Base-by-base conservation (phyloP, 2,113 vertebrate species). In the Neoarius graeffei region DNA sequence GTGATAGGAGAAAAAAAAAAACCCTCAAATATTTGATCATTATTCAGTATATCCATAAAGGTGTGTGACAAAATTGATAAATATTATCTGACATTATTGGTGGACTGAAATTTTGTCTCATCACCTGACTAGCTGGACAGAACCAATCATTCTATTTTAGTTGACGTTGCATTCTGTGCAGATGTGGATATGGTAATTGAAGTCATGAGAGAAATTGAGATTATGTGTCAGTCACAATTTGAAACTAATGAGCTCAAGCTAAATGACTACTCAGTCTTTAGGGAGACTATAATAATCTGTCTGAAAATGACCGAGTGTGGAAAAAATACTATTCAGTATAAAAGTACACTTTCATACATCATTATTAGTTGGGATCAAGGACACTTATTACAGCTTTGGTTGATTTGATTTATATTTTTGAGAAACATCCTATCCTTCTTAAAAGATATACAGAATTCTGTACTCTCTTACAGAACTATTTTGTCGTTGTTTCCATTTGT, bases 221-320 rank as follows among this genome's bases (percentile, higher is more conserved):
- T 87, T 74, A 76, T 25, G 67, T 83, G 81, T 87, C 80, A 76
- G 52, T 74, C 64, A 48, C 27, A 42, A 83, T 74, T 87, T 74
- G 11, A 23, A 74, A 64, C 79, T 87, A 83, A 83, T 87, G 86
- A 82, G 54, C 79, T 73, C 66, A 50, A 23, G 74, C 30, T 74
- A 57, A 59, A 87, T 83, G 48, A 54, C 35, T 76, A 56, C 35
- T 10, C 27, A 50, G 52, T 59, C 64, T 59, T 54, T 30, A 67
- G 14, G 60, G 60, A 66, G 19, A 52, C n/a, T n/a, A 25, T 81
- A 81, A 67, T 81, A 86, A 62, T 80, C 42, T 86, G 56, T 48
- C 54, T 20, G 56, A 80, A 79, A 81, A 86, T 81, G 77, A 30
- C 20, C 14, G 11, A 25, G 64, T 17, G 50, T 59, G 50, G 2